Evolutionary conservation across 2,113 vertebrate genomes (phyloP).

Genomic region (Zapus hudsonius): DNA sequence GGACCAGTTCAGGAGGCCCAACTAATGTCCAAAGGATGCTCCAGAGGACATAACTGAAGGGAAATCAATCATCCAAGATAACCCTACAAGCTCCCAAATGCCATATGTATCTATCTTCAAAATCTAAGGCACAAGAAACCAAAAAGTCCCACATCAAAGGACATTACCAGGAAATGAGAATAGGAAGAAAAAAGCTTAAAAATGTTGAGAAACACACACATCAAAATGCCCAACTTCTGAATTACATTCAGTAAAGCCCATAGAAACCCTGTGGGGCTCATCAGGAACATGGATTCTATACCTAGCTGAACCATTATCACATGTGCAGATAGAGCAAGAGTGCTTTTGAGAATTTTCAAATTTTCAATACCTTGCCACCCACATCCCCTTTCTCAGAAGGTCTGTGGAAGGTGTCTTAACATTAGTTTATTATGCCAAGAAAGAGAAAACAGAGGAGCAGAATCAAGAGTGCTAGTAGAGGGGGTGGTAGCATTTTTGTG

Average conservation of each 20-base stretch:
- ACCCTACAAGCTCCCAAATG: background rate
- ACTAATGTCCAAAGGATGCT: background rate
- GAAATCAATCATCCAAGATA: background rate
- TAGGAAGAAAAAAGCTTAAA: background rate
- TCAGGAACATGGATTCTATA: background rate
- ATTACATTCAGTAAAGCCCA: background rate
- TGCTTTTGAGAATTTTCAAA: background rate
- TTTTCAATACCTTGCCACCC: too few species aligned
- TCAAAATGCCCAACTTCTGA: background rate
- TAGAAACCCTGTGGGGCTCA: too few species aligned
- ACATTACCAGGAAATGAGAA: background rate
- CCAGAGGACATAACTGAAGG: background rate
- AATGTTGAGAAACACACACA: background rate
- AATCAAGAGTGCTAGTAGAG: background rate
- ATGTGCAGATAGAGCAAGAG: background rate
- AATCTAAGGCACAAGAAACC: background rate
- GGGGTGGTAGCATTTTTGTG: background rate
- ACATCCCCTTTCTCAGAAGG: background rate
- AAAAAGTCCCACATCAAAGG: background rate
- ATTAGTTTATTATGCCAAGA: background rate
- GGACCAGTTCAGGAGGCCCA: background rate
- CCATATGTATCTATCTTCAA: fast-evolving
- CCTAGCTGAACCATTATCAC: background rate
- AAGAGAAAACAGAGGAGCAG: too few species aligned
- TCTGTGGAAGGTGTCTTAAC: background rate